A percentile compares a stretch with the other conserved stretches of the same genome.
phyloP scores from a whole-genome alignment of 2,888 invertebrate species.

The Brachypalpus laphriformis region DNA sequence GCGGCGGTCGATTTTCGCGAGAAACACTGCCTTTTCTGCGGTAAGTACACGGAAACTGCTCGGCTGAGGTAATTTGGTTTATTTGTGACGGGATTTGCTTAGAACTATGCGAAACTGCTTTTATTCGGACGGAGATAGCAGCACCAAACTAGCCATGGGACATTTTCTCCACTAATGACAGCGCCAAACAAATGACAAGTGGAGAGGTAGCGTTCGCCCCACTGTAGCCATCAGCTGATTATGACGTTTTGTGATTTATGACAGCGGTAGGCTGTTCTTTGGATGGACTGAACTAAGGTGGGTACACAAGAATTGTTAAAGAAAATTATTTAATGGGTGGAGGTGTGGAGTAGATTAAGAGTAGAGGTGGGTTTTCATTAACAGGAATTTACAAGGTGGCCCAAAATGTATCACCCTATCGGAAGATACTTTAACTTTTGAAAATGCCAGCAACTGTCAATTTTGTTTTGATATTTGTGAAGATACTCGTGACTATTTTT shows the following conservation, averaged over 20 bases:
- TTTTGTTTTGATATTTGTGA: too few species aligned
- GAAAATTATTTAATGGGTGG: too few species aligned
- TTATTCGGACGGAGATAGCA: slow-evolving; percentile 17
- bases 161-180: slow-evolving; percentile 53
- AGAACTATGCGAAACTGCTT: slow-evolving; percentile 15
- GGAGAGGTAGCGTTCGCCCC: not conserved
- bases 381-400: too few species aligned
- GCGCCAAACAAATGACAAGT: slow-evolving; percentile 21
- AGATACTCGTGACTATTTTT: too few species aligned
- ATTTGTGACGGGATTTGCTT: slow-evolving; percentile 5
- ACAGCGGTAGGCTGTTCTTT: not conserved
- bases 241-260: slow-evolving; percentile 50
- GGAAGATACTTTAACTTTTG: too few species aligned
- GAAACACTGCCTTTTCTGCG: slow-evolving; percentile 6
- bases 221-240: slow-evolving; percentile 55
- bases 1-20: not conserved
- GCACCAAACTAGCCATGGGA: slow-evolving; percentile 43
- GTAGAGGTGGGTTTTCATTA: too few species aligned
- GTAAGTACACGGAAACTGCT: slow-evolving; percentile 40
- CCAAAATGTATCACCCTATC: too few species aligned
- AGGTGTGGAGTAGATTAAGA: too few species aligned
- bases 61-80: slow-evolving; percentile 47
- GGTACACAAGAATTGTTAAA: not conserved
- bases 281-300: slow-evolving; percentile 47
- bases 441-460: too few species aligned